Conservation (phyloP, 2,888 invertebrate genomes). For the Nymphalis c-album region DNA sequence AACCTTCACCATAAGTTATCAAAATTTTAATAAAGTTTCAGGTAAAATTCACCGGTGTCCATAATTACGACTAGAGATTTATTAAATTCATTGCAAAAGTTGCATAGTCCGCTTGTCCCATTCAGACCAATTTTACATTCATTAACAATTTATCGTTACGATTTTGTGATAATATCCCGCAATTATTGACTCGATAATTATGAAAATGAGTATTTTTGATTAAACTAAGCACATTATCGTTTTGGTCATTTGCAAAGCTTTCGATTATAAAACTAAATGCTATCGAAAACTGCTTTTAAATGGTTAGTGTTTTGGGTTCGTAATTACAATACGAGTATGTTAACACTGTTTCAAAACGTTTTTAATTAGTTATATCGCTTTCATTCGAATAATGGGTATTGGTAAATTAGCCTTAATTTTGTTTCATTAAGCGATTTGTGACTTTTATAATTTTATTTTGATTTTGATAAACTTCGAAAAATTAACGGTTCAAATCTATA, state of each 20-base stretch:
- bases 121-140: conserved; percentile 51
- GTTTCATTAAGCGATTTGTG: not conserved
- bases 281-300: conserved; percentile 5
- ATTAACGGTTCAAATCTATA: no score
- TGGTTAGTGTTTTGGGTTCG: not conserved
- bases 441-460: no score
- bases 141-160: conserved; percentile 49
- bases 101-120: conserved; percentile 51
- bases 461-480: no score
- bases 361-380: not conserved
- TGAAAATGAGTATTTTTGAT: conserved; percentile 8
- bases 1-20: conserved; percentile 52
- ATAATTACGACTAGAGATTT: conserved; percentile 51
- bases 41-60: conserved; percentile 55
- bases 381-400: not conserved
- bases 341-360: conserved; percentile 6
- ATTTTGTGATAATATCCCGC: conserved; percentile 18
- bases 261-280: conserved; percentile 6
- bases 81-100: conserved; percentile 67
- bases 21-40: conserved; percentile 63
- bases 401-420: not conserved
- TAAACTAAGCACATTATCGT: conserved; percentile 15
- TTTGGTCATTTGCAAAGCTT: conserved; percentile 11
- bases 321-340: conserved; percentile 6
- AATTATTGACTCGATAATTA: conserved; percentile 20